Base-by-base conservation (phyloP, 1,140 invertebrate species). In the Conus betulinus region DNA sequence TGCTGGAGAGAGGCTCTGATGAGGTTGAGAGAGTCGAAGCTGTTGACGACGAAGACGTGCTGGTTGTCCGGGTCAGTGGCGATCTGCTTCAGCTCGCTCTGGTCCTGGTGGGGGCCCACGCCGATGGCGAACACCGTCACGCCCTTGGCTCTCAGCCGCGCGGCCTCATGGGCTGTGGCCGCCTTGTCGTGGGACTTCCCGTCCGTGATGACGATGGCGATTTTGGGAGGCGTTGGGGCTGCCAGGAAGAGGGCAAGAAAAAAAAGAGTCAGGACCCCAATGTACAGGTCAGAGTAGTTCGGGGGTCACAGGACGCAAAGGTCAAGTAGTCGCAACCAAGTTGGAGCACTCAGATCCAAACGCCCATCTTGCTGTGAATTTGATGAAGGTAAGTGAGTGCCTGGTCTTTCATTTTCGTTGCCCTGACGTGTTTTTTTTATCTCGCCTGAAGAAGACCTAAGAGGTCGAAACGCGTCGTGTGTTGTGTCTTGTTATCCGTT, bases 41-140 rank as follows among this genome's bases (percentile, higher is more conserved):
- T 93, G 52, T 85, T 91, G 82, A 92, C 93, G 53, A 90, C 89
- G 67, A 92, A 93, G n/a, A 94, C 93, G 88, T 94, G 92, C 13
- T 90, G 84, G 76, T 87, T 92, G 88, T 93, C 92, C 23, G 93
- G 93, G 81, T 94, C 93, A 8, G 92, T 93, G 83, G 93, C 93
- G 79, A 94, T 94, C 15, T 89, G 85, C 71, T 93, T 90, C 11
- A 94, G 89, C 87, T 94, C 93, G 8, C 89, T 25, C 60, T 86
- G 84, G 15, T 91, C 88, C 10, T 90, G 87, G 17, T 90, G 90
- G 15, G 78, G 78, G n/a, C 93, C 93, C 51, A 94, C 91, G 55
- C 94, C 94, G 74, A 94, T 90, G 52, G 93, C 91, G 84, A 94
- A 92, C 8, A 94, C 90, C 1, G 90, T 94, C 60, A 94, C 90